Evolutionary conservation across 2,113 vertebrate species (phyloP).

Genomic region (Atlantisia rogersi): DNA sequence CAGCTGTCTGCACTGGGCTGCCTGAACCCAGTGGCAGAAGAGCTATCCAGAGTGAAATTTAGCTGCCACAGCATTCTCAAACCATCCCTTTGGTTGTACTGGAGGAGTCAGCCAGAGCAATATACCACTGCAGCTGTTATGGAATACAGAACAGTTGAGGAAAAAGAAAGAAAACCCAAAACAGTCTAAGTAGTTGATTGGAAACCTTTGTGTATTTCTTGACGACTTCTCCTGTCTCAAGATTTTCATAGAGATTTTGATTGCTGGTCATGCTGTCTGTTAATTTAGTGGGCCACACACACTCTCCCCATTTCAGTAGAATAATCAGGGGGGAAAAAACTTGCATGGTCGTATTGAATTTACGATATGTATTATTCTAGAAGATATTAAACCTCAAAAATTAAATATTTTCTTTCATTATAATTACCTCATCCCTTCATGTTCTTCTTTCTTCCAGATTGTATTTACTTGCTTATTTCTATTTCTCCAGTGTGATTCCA

Average conservation of each 20-base stretch:
- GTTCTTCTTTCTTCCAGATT: background rate
- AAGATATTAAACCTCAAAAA: background rate
- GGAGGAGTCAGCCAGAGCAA: background rate
- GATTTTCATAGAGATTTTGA: background rate
- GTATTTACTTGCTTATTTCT: background rate
- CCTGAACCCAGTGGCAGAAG: background rate
- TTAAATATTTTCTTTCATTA: too few species aligned
- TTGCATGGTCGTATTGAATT: background rate
- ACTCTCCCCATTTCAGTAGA: background rate
- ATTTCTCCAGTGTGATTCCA: background rate
- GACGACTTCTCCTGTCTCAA: background rate
- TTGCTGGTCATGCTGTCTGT: background rate
- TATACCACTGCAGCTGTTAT: background rate
- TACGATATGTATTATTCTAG: background rate
- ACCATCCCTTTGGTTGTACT: background rate
- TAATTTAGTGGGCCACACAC: background rate
- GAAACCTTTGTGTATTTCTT: background rate
- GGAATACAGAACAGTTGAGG: background rate
- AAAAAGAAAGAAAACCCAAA: background rate
- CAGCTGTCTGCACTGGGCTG: background rate
- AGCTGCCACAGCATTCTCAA: background rate
- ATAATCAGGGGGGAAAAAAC: fast-evolving
- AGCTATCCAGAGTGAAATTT: background rate
- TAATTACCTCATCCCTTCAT: background rate
- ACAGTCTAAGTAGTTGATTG: background rate